Percentiles rank a stretch among this genome's conserved stretches.
Evolutionary conservation across 2,113 vertebrate genomes (phyloP).

Genomic region (Callocephalon fimbriatum): DNA sequence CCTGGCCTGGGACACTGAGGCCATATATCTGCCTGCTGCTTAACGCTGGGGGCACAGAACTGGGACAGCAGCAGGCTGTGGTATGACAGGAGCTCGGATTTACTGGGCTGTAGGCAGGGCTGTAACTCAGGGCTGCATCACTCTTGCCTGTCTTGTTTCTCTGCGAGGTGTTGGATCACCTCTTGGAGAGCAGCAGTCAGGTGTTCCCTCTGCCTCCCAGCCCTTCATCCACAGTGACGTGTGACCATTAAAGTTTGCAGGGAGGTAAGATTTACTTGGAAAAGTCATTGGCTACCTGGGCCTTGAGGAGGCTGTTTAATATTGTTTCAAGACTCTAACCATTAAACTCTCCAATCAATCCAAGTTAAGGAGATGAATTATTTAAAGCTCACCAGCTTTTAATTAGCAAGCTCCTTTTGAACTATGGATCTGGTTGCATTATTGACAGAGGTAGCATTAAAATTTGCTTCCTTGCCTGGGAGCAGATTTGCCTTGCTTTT

Average conservation of each 20-base stretch:
- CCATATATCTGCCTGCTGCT: neutral
- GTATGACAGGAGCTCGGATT: neutral
- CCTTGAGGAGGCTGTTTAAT: constrained; percentile 93
- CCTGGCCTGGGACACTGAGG: neutral
- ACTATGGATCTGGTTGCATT: constrained; percentile 95
- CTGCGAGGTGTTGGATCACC: neutral
- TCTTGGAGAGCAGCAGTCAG: neutral
- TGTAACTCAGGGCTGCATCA: neutral
- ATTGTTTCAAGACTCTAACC: constrained; percentile 93
- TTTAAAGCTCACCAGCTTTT: constrained; percentile 96
- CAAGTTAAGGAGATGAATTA: constrained; percentile 99
- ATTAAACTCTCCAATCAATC: constrained; percentile 98
- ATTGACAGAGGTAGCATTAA: constrained; percentile 88
- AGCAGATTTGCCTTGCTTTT: constrained; percentile 48
- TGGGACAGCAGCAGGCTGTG: neutral
- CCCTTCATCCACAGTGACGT: neutral
- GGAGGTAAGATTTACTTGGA: constrained; percentile 37
- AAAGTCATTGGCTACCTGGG: constrained; percentile 59
- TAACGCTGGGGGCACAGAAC: neutral
- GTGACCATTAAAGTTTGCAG: constrained; percentile 35
- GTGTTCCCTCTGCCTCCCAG: neutral
- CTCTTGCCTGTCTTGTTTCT: neutral
- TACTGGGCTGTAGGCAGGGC: neutral
- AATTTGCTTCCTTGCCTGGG: constrained; percentile 69
- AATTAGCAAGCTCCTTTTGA: constrained; percentile 99